Evolutionary conservation across 1,140 invertebrate genomes (phyloP), one percentile per base, ranked within the genome.

Genomic region (Hermetia illucens): DNA sequence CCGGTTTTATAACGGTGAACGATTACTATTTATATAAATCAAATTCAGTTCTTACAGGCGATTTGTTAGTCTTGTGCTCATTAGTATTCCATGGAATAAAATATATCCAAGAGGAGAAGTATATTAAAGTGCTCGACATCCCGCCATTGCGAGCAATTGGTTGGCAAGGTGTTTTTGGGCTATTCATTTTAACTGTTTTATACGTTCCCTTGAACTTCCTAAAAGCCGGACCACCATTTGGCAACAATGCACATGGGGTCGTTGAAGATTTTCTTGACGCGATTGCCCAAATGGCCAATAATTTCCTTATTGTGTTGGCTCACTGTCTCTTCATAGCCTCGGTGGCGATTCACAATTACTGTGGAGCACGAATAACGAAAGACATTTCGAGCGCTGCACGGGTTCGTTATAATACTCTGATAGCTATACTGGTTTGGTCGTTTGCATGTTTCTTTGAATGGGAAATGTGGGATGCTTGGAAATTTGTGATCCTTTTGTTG

Each of bases 311-410:
- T 20, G 33, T 66, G 9, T 18, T 64, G 3, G 53, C 65, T 1
- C 54, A 72, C 52, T 24, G 61, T 75, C 84, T 84, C 43, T 92
- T 86, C n/a, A 72, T 84, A 10, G 51, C 93, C 4, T 93, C 88
- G 38, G 95, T 95, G 48, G 90, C 91, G 2, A 91, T 96, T 56
- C 96, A 95, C 65, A 96, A 96, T 60, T 97, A 92, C 64, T 80
- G 89, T 53, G 92, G 92, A 16, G 80, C 97, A 17, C 88, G 80
- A 53, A 84, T 98, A n/a, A 92, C 91, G 0, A 95, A 95, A 66
- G 85, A 93, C 62, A 72, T 89, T 43, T 88, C 79, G 30, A 88
- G 90, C 10, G 93, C 88, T 1, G 92, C 89, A 2, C 71, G 91
- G 47, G 89, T 94, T 80, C 80, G 96, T 5, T 65, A 95, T 21